Base-by-base conservation (phyloP, 2,888 invertebrate species). In the Acleris cristana region DNA sequence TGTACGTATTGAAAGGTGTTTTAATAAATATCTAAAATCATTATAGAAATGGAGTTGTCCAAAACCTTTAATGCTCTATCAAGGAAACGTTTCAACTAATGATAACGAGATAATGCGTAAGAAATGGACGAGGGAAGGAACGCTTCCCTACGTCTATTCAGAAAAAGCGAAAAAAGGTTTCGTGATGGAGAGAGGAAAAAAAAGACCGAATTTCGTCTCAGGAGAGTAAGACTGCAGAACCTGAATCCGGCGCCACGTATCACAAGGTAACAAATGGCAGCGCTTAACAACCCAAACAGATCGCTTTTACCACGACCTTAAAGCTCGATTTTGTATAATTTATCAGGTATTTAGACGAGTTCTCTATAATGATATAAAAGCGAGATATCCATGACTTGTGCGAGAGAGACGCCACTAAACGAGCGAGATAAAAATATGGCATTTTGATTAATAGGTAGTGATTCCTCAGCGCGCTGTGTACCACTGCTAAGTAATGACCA, bases 401-500 rank as follows among this genome's bases (percentile, higher is more conserved):
- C 72, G 85, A 92, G 75, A 73, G 89, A 72, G 77, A 74, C 73
- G 69, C 70, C 72, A 84, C 71, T 81, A 84, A 85, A 85, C 71
- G 88, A 92, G 83, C 70, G 90, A 84, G 91, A 92, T 79, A 83
- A 84, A 81, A 82, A 84, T 86, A 89, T 88, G 90, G 88, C 93
- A 92, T 92, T 93, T 93, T 93, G 93, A 93, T 93, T 92, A 93
- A 93, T 93, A 87, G 80, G 80, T 77, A 85, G 90, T 87, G 89
- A 93, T 93, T 92, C 89, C 92, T 93, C 93, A 93, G 90, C 88
- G 89, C 89, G 89, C 90, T 90, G 89, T 91, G 92, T 91, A 90
- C 91, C 92, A 90, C 90, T 90, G 89, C 92, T 92, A 92, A 92
- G 92, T 92, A 92, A 92, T 92, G 92, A 89, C 92, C 92, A 89